Conservation (phyloP, 2,797 vertebrate species). For the Lophius americanus region DNA sequence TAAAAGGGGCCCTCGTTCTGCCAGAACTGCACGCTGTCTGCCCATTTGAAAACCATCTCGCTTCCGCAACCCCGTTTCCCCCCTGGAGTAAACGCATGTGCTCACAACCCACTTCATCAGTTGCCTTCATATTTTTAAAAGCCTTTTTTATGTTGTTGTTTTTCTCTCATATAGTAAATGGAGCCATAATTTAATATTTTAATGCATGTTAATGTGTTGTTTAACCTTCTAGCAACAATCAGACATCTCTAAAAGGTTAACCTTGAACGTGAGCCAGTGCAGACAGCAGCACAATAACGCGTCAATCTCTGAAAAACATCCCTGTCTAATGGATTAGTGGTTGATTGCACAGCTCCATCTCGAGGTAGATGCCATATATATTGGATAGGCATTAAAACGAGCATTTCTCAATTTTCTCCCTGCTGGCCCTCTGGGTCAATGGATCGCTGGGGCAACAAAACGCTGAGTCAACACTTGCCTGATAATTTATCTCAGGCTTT, state of each 20-base stretch:
- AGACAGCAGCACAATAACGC: constrained; percentile 87
- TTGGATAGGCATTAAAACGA: constrained; percentile 96
- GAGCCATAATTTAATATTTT: constrained; percentile 88
- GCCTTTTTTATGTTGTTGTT: constrained; percentile 88
- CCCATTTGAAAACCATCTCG: constrained; percentile 63
- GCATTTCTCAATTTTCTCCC: constrained; percentile 94
- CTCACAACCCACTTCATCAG: constrained; percentile 74
- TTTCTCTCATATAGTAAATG: constrained; percentile 85
- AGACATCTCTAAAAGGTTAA: constrained; percentile 89
- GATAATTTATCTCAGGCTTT: constrained; percentile 74
- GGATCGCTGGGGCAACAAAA: constrained; percentile 88
- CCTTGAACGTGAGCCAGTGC: constrained; percentile 88
- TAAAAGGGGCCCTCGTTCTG: constrained; percentile 58
- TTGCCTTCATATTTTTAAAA: constrained; percentile 86
- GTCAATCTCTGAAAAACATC: constrained; percentile 90
- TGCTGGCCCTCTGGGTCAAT: constrained; percentile 90
- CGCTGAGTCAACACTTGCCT: constrained; percentile 90
- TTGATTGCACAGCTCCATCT: constrained; percentile 88
- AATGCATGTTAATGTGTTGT: constrained; percentile 89
- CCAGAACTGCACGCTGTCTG: constrained; percentile 46
- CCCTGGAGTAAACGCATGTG: constrained; percentile 34
- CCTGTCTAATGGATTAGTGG: constrained; percentile 92
- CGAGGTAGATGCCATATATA: constrained; percentile 92
- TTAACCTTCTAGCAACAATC: constrained; percentile 87
- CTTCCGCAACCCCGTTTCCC: constrained; percentile 33